Evolutionary conservation across 2,797 vertebrate species (phyloP).

Genomic region (Meriones psammophilus): DNA sequence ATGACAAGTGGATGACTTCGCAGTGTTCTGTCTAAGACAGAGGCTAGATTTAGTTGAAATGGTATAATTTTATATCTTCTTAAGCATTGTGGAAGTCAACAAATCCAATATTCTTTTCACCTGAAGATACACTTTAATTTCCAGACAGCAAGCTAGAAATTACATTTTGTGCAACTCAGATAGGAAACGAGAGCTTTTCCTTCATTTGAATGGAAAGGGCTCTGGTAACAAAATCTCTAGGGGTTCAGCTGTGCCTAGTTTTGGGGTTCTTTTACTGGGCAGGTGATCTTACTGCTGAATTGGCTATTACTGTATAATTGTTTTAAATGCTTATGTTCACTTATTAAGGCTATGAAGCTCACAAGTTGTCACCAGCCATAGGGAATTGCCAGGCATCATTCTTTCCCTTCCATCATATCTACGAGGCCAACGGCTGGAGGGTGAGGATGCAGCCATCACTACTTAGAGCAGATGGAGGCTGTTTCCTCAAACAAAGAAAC

Average conservation of each 20-base stretch:
- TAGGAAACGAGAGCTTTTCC: constrained; percentile 14
- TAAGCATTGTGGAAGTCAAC: neutral
- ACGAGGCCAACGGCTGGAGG: no score
- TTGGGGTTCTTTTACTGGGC: neutral
- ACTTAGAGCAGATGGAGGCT: neutral
- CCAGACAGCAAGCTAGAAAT: neutral
- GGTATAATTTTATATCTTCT: neutral
- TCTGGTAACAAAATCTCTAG: neutral
- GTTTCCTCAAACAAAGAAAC: constrained; percentile 19
- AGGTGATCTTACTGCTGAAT: neutral
- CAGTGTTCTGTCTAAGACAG: neutral
- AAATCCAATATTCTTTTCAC: neutral
- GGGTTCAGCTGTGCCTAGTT: neutral
- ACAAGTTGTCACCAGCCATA: neutral
- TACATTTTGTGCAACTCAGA: constrained; percentile 18
- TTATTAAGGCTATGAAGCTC: neutral
- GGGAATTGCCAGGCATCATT: neutral
- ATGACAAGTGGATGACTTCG: neutral
- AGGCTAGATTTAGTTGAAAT: neutral
- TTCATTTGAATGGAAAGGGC: neutral
- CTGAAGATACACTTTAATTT: constrained; percentile 22
- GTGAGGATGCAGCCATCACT: neutral
- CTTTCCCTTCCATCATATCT: neutral
- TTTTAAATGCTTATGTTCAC: neutral
- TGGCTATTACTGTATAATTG: neutral